These are phyloP conservation scores for Physella acuta DNA, from an alignment of 1,140 invertebrate genomes.

Conservation along the genomic window DNA sequence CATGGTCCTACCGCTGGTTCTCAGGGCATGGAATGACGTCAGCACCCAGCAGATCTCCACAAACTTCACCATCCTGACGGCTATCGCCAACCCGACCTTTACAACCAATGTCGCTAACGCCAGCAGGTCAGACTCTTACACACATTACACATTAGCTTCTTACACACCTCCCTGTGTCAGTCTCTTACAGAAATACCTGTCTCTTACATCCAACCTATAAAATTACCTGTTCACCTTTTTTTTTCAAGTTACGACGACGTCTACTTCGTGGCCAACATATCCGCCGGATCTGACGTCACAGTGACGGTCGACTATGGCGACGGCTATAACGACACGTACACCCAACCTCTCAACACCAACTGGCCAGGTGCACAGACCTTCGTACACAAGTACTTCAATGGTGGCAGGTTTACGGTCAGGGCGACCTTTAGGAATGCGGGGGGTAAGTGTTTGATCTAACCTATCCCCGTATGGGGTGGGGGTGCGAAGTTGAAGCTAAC, in stretches of 20 bases:
- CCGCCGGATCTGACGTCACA: constrained; percentile 40
- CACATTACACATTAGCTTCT: not conserved
- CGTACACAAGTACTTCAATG: constrained; percentile 37
- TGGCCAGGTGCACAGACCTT: constrained; percentile 15
- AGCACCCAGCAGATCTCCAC: constrained; percentile 23
- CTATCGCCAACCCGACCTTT: constrained; percentile 24
- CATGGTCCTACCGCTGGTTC: constrained; percentile 22
- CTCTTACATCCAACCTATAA: too few species aligned
- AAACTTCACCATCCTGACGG: constrained; percentile 35
- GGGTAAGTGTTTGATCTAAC: too few species aligned
- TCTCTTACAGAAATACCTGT: not conserved
- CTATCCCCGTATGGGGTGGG: too few species aligned
- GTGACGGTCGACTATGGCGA: constrained; percentile 40
- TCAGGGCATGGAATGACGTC: constrained; percentile 37
- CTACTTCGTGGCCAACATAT: constrained; percentile 28
- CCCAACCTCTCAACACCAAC: constrained; percentile 20
- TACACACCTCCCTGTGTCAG: not conserved
- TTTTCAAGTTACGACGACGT: constrained; percentile 15
- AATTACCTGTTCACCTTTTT: too few species aligned
- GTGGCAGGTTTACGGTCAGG: constrained; percentile 38
- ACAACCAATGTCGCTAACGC: constrained; percentile 18
- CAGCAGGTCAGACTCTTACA: too few species aligned
- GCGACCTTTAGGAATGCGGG: constrained; percentile 44
- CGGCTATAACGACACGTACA: constrained; percentile 22
- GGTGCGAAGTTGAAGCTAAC: too few species aligned